Conservation (phyloP, 2,797 vertebrate genomes). For the Pseudomugil tenellus region DNA sequence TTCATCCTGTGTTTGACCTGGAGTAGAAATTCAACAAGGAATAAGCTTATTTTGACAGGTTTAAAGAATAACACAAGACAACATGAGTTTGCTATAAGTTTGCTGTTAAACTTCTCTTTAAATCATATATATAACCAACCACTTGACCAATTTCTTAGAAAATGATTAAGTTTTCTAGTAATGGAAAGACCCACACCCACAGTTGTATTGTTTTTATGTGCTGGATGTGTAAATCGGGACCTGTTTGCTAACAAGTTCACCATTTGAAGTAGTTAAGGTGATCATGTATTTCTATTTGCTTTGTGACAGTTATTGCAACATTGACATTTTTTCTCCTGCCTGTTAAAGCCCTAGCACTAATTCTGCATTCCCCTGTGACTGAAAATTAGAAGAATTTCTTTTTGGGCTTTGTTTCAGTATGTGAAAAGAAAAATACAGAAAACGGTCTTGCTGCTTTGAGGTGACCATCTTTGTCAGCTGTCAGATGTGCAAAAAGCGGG, state of each 20-base stretch:
- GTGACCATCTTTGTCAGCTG: slow-evolving; percentile 2
- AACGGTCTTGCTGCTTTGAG: not conserved
- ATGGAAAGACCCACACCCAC: not conserved
- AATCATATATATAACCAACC: not conserved
- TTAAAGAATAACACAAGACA: not conserved
- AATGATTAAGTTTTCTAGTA: not conserved
- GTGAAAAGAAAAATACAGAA: not conserved
- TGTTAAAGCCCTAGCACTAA: not conserved
- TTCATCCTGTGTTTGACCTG: not conserved
- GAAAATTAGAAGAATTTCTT: not conserved
- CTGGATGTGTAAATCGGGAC: not conserved
- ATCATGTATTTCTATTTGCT: not conserved
- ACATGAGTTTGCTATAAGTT: not conserved
- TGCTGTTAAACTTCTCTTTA: not conserved
- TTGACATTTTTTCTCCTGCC: not conserved
- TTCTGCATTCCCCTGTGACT: not conserved
- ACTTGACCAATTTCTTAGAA: not conserved
- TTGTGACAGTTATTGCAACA: not conserved
- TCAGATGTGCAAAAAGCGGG: not conserved
- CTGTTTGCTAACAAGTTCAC: not conserved
- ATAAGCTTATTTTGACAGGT: not conserved
- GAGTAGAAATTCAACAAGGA: not conserved
- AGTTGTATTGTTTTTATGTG: not conserved
- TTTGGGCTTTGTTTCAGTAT: not conserved
- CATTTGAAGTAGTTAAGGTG: not conserved